These are phyloP conservation scores for Bicyclus anynana DNA, from an alignment of 1,140 invertebrate species.

Conservation along the genomic window DNA sequence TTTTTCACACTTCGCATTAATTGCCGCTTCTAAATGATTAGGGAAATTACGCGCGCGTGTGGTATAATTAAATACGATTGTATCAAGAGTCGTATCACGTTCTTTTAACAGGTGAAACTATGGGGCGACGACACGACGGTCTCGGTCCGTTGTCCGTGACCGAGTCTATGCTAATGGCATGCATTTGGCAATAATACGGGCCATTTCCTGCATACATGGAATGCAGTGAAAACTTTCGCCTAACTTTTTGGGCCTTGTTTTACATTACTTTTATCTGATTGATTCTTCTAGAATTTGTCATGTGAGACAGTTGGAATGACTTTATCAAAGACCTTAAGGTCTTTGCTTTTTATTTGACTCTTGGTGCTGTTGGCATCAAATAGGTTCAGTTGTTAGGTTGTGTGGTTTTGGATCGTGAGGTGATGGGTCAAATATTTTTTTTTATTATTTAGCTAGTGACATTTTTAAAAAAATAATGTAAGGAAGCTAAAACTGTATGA, in stretches of 20 bases:
- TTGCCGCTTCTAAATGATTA: slow-evolving; percentile 12
- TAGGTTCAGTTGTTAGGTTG: no score
- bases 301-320: no score
- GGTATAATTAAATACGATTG: slow-evolving; percentile 31
- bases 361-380: no score
- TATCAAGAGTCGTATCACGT: slow-evolving; percentile 50
- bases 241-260: slow-evolving; percentile 7
- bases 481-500: no score
- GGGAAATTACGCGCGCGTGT: slow-evolving; percentile 29
- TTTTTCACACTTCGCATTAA: slow-evolving; percentile 19
- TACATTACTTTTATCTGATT: no score
- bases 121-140: slow-evolving; percentile 29
- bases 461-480: no score
- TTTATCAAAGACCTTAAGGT: no score
- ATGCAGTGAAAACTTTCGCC: slow-evolving; percentile 48
- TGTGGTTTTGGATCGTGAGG: no score
- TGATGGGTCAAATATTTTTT: no score
- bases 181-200: slow-evolving; percentile 59
- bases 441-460: no score
- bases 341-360: no score
- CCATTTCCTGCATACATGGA: slow-evolving; percentile 55
- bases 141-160: slow-evolving; percentile 40
- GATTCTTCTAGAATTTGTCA: no score
- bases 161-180: slow-evolving; percentile 51
- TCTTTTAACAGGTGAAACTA: slow-evolving; percentile 47